Evolutionary conservation across 53 echinoderm and acorn worm genomes (phyloP), one percentile per base, ranked within the genome.

Genomic region (Astropecten irregularis): DNA sequence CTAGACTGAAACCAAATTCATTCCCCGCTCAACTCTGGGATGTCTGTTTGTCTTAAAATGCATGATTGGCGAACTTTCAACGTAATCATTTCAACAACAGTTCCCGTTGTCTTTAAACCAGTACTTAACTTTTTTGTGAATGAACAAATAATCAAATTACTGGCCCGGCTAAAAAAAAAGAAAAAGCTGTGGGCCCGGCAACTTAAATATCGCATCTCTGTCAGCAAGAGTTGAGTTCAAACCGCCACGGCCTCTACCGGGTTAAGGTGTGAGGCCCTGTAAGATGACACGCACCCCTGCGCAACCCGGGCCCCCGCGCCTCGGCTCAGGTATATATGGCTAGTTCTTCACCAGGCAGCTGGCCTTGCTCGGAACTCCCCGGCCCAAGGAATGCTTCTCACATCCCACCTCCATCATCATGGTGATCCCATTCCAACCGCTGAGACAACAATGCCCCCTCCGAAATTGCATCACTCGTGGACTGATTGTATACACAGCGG

Each of bases 401-500:
- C 79, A 79, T 79, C 66, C 60, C 40, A 48, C n/a, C 62, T 79
- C 79, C 16, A 25, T 79, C 79, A 79, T 79, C 79, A 62, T 37
- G 30, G 56, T 48, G 79, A 79, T 79, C 79, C 62, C 79, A 79
- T 79, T 79, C 79, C 47, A 47, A 79, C 79, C 62, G 79, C 79
- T 79, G 79, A 79, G 79, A 79, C 79, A 79, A 79, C 79, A 79
- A 62, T 79, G 48, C 30, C 47, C 51, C 31, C 61, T 37, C 38
- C 26, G 16, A 79, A 79, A 79, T 79, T 79, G 79, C 79, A 79
- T 79, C 79, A 79, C 79, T 79, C 60, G 79, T 42, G 32, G 79
- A 79, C 60, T 79, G 79, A 79, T 79, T 79, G 79, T 79, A 79
- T 79, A 79, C 79, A 79, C 79, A 79, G 79, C 62, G 79, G 79